These are phyloP conservation scores for Drosophila subpulchrella DNA, from an alignment of 1,140 invertebrate species.

Conservation along the genomic window DNA sequence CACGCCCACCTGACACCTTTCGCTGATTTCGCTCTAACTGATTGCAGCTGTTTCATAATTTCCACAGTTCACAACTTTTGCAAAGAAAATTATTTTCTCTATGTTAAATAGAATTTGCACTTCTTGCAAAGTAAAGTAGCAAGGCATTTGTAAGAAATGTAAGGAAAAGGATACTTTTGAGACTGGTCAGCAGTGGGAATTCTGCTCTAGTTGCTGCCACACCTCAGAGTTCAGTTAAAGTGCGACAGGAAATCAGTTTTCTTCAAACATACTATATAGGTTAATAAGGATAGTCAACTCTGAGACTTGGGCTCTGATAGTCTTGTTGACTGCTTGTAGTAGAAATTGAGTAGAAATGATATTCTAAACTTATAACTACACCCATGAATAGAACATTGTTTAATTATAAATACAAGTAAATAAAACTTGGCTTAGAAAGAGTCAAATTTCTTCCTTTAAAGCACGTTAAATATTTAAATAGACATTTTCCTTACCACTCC, in stretches of 20 bases:
- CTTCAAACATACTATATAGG: background rate
- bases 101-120: slow-evolving; percentile 24
- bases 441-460: no score
- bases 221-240: slow-evolving; percentile 7
- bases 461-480: background rate
- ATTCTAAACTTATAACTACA: no score
- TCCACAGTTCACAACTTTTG: slow-evolving; percentile 28
- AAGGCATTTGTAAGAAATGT: background rate
- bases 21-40: slow-evolving; percentile 11
- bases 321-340: background rate
- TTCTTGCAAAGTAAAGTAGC: slow-evolving; percentile 42
- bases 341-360: no score
- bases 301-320: background rate
- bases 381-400: no score
- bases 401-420: no score
- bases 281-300: slow-evolving; percentile 1
- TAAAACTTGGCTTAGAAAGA: no score
- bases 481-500: background rate
- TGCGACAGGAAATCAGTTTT: background rate
- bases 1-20: slow-evolving; percentile 54
- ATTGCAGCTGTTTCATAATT: slow-evolving; percentile 61
- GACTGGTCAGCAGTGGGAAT: slow-evolving; percentile 41
- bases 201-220: slow-evolving; percentile 28
- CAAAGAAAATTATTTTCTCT: slow-evolving; percentile 23
- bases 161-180: slow-evolving; percentile 11